Evolutionary conservation across 2,797 vertebrate species (phyloP), one percentile per base, ranked within the genome.

Genomic region (Menidia menidia): DNA sequence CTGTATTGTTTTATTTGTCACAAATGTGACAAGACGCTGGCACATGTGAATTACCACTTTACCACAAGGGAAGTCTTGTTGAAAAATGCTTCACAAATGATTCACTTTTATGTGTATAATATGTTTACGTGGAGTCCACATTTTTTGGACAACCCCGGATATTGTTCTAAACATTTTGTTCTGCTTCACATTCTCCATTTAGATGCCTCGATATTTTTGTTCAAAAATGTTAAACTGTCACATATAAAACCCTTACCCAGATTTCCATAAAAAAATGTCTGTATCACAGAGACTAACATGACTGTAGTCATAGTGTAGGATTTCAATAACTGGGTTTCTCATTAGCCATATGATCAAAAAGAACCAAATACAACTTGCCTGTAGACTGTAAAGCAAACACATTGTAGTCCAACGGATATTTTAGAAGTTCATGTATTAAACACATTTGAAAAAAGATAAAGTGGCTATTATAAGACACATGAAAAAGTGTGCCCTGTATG

Each of bases 1-100:
- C 35, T 16, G 32, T n/a, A 43, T 43, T 18, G 39, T 56, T 71
- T 57, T 32, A 53, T 53, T 39, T 39, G 14, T 14, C 13, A 43
- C 44, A 6, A 64, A 58, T 39, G 47, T 43, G 35, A 2, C 13
- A 43, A 12, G 41, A 19, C 9, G 16, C 30, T 14, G 13, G 6
- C 12, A 18, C 19, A 42, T 65, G 56, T 19, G 19, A 35, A 45
- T 31, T 15, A 31, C 42, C 32, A 60, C 10, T 55, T 65, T 19
- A 39, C 41, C 32, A 41, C 31, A 35, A 47, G 41, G 18, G 31
- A 12, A 35, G 10, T 54, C 8, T n/a, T 19, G 15, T 54, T 39
- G 9, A 6, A 43, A 54, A 45, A 48, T 52, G 54, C 33, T 44
- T 52, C 42, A 68, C 5, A 18, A 71, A 18, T 64, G 18, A 48